Percentiles rank a stretch among this genome's conserved stretches.
Evolutionary conservation across 2,797 vertebrate genomes (phyloP).

Genomic region (Oceanodroma leucorhoa): DNA sequence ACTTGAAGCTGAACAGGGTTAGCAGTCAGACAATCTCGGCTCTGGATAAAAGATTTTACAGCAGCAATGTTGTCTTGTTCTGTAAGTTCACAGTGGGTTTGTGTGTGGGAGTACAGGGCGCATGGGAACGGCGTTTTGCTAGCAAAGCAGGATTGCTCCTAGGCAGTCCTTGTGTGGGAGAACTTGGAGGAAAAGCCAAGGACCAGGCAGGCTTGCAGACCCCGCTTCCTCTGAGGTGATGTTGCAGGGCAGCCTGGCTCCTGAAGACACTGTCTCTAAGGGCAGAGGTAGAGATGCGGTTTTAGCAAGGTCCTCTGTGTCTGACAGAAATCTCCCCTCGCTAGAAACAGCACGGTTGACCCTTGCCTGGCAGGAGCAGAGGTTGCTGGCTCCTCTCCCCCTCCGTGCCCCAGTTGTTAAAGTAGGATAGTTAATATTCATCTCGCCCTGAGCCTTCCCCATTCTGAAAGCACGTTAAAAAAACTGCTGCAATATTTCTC

Average conservation of each 20-base stretch:
- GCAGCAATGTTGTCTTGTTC: background rate
- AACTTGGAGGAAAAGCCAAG: background rate
- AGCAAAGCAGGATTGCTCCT: slow-evolving; percentile 31
- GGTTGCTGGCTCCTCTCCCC: background rate
- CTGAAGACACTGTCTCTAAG: background rate
- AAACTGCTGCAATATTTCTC: background rate
- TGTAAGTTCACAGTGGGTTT: slow-evolving; percentile 40
- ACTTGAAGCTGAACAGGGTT: background rate
- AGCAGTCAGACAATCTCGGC: background rate
- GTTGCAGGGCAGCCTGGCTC: background rate
- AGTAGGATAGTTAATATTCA: background rate
- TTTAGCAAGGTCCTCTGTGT: background rate
- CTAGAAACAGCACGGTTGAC: background rate
- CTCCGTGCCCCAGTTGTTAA: background rate
- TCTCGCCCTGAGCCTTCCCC: background rate
- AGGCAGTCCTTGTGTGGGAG: slow-evolving; percentile 5
- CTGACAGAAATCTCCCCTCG: background rate
- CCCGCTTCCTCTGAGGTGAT: background rate
- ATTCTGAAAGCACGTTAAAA: background rate
- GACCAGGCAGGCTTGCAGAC: background rate
- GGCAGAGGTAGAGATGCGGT: background rate
- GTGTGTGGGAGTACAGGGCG: slow-evolving; percentile 19
- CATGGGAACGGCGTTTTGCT: slow-evolving; percentile 21
- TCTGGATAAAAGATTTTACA: slow-evolving; percentile 14
- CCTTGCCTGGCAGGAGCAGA: background rate